Evolutionary conservation across 2,888 invertebrate species (phyloP).

Genomic region (Synanthedon myopaeformis): DNA sequence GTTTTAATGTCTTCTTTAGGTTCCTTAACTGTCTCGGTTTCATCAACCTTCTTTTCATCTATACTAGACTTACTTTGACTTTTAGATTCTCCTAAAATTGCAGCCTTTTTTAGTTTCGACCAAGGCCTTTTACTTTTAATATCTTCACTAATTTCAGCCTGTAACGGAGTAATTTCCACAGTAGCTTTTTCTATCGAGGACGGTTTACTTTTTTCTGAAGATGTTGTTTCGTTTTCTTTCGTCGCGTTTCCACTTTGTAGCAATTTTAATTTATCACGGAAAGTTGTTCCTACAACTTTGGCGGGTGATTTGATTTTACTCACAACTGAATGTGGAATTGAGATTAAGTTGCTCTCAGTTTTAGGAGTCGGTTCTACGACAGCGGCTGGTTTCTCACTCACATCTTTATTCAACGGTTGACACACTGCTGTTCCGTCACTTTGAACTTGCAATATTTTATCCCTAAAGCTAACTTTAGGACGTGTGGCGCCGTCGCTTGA

Average conservation of each 20-base stretch:
- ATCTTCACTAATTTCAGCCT: conserved; percentile 40
- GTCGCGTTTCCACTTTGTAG: conserved; percentile 42
- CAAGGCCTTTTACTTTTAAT: conserved; percentile 74
- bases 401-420: conserved; percentile 55
- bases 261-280: conserved; percentile 61
- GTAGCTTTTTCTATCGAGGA: conserved; percentile 32
- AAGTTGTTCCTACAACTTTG: conserved; percentile 56
- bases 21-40: conserved; percentile 9
- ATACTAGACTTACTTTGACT: conserved; percentile 43
- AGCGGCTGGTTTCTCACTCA: conserved; percentile 52
- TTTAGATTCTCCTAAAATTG: conserved; percentile 69
- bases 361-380: conserved; percentile 58
- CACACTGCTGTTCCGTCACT: conserved; percentile 60
- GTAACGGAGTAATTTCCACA: conserved; percentile 38
- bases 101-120: conserved; percentile 82
- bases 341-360: conserved; percentile 56
- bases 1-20: conserved; percentile 22
- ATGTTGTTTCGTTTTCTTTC: conserved; percentile 35
- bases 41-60: conserved; percentile 41
- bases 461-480: conserved; percentile 74
- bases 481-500: conserved; percentile 53
- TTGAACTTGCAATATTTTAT: conserved; percentile 72
- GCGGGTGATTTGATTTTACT: conserved; percentile 67
- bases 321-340: conserved; percentile 64
- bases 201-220: conserved; percentile 37